These are phyloP conservation scores for Chauna torquata DNA, from an alignment of 2,113 vertebrate genomes.

Conservation along the genomic window DNA sequence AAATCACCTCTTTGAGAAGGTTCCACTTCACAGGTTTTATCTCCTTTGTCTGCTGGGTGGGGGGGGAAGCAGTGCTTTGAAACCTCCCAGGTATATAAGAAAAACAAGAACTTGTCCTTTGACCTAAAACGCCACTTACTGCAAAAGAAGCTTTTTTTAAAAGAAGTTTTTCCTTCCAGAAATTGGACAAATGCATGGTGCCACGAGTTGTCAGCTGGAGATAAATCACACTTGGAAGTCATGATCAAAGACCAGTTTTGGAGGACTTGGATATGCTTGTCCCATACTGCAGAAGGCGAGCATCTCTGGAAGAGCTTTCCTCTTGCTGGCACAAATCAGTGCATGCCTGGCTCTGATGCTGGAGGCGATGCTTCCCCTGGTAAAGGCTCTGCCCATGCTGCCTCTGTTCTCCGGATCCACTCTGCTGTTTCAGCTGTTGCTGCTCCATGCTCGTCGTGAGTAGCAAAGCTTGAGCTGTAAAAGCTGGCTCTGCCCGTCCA, in stretches of 20 bases:
- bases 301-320: neutral
- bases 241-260: neutral
- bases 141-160: neutral
- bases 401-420: fast-evolving
- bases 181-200: no score
- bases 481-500: neutral
- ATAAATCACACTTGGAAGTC: neutral
- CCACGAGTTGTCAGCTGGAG: neutral
- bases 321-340: neutral
- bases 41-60: no score
- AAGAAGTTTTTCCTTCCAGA: neutral
- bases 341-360: neutral
- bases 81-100: neutral
- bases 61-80: no score
- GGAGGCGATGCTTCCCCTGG: neutral
- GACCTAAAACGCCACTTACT: neutral
- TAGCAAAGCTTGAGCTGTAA: fast-evolving
- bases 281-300: neutral
- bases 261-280: neutral
- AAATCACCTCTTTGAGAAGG: slow-evolving; percentile 2
- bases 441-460: neutral
- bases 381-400: neutral
- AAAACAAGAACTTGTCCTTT: neutral
- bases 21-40: neutral
- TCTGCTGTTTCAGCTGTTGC: neutral